Evolutionary conservation across 2,797 vertebrate genomes (phyloP), one percentile per base, ranked within the genome.

Genomic region (Ciconia nigra): DNA sequence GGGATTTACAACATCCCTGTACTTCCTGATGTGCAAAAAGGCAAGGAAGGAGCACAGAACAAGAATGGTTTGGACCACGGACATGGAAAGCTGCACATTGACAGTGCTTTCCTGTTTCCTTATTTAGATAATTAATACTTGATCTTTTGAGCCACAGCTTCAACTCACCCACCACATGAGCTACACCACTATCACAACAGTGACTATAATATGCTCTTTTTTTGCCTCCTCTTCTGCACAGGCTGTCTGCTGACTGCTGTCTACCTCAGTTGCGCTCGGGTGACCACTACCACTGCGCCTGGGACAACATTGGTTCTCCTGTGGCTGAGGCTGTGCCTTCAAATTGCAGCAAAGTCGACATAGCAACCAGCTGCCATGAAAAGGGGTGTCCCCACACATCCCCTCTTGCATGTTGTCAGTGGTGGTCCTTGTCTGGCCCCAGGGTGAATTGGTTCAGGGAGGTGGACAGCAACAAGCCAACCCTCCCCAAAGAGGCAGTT

Each of bases 221-320:
- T 70, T 51, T 57, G 6, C 19, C 33, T 72, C 22, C 22, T 69
- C 41, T 20, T 39, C 42, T 4, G 8, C 69, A 47, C 12, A 61
- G 54, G 7, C 59, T 62, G 19, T 10, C 46, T 1, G 1, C 35
- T 66, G 46, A 31, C 17, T 51, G 21, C 52, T 17, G 3, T 3
- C 28, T 42, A 11, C 41, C 62, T 52, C 5, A 1, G 46, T 10
- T 59, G n/a, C 3, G 2, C 10, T 9, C 18, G 33, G 15, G 5
- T 58, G 41, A 66, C 25, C 35, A 11, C 25, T 63, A 35, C 11
- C 24, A 35, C 73, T 24, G 18, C 2, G 3, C 54, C 59, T 10
- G 41, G 57, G 28, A 7, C 58, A 67, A 17, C 0, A 2, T 19
- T 2, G 1, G n/a, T 19, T 86, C 61, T 86, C 33, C 41, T 0